A percentile compares a stretch with the other conserved stretches of the same genome.
Evolutionary conservation across 2,797 vertebrate genomes (phyloP).

Genomic region (Sebastes goodei): DNA sequence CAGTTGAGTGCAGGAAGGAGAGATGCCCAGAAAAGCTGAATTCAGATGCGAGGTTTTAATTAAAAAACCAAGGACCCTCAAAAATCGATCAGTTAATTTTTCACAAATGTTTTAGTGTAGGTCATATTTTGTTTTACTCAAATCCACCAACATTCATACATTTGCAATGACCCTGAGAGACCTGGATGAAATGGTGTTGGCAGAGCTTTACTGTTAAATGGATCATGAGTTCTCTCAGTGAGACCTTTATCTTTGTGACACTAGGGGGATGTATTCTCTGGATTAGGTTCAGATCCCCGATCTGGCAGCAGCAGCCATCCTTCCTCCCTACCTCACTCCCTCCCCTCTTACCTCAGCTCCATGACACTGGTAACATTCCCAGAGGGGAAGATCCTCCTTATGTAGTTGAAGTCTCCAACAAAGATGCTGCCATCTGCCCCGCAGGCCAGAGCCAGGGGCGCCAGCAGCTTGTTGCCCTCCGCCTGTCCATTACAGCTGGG

Average conservation of each 20-base stretch:
- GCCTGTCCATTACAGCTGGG: constrained; percentile 97
- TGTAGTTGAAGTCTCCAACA: constrained; percentile 98
- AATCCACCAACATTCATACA: not conserved
- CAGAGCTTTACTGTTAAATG: not conserved
- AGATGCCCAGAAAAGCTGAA: constrained; percentile 4
- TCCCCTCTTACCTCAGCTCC: constrained; percentile 91
- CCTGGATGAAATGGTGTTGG: not conserved
- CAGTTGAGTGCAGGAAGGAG: not conserved
- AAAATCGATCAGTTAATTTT: not conserved
- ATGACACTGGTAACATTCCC: constrained; percentile 97
- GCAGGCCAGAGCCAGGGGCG: constrained; percentile 93
- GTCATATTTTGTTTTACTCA: not conserved
- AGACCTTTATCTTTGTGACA: constrained; percentile 13
- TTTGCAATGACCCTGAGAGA: not conserved
- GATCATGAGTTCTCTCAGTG: not conserved
- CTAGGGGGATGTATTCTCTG: not conserved
- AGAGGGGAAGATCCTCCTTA: constrained; percentile 95
- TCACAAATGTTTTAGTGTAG: not conserved
- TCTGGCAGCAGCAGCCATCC: not conserved
- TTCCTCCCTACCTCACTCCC: not conserved
- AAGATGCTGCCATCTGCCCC: constrained; percentile 96
- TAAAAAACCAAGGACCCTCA: not conserved
- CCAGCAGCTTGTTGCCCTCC: constrained; percentile 97
- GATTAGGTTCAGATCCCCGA: constrained; percentile 9
- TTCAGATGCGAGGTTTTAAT: not conserved